Base-by-base conservation (phyloP, 2,888 invertebrate species). In the Caenorhabditis imperialis region DNA sequence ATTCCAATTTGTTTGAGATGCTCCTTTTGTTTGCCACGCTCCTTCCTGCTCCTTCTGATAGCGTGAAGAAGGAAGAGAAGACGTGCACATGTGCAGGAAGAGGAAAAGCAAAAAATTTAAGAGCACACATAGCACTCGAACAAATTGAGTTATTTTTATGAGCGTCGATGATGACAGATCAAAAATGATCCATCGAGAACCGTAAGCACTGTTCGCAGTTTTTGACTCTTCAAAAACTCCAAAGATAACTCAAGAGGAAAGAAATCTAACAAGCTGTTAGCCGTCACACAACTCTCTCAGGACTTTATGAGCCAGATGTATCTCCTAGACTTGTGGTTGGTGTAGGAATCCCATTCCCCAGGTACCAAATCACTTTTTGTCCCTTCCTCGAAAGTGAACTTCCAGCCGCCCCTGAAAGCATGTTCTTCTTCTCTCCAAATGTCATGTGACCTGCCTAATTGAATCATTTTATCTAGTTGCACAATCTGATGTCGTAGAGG, bases 401-500 rank as follows among this genome's bases (percentile, higher is more conserved):
- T n/a, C n/a, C n/a, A n/a, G n/a, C n/a, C n/a, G n/a, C n/a, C n/a
- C n/a, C n/a, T n/a, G n/a, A n/a, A n/a, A n/a, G n/a, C n/a, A n/a
- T n/a, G n/a, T n/a, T n/a, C n/a, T n/a, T n/a, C n/a, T n/a, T n/a
- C n/a, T n/a, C n/a, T n/a, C 57, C 57, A 67, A 51, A 67, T 38
- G 23, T n/a, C 67, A 67, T 50, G 57, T 57, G 67, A 67, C 67
- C 53, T 48, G 57, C 40, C 33, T 51, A 10, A 72, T 72, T 72
- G 72, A 72, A 72, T 72, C 72, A 63, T 58, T 55, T 71, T 72
- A 72, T 72, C 72, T 58, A 25, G 58, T 45, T 30, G 53, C 58
- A 51, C 35, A 58, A 72, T 72, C 72, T 63, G 51, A 61, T 48
- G 40, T 30, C 27, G 45, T 30, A 5, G 5, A 5, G 10, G 37